Evolutionary conservation across 2,888 invertebrate species (phyloP).

Genomic region (Eumacrocentrus americanus): DNA sequence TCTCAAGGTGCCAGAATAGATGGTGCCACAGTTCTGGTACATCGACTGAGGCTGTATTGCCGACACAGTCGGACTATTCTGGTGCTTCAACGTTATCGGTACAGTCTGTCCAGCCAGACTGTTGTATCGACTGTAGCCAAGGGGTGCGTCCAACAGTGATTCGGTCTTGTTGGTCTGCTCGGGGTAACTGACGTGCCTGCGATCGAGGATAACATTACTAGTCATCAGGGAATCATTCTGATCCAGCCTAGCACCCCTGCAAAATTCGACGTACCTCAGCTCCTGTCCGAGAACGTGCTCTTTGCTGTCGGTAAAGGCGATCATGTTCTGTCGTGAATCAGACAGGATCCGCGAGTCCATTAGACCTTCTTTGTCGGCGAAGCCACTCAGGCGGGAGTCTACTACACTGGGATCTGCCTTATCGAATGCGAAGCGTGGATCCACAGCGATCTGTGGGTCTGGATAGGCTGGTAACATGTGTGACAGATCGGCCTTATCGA

Average conservation of each 20-base stretch:
- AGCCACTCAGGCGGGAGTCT: conserved; percentile 57
- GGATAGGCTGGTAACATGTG: conserved; percentile 58
- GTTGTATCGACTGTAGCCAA: conserved; percentile 52
- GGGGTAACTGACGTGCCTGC: conserved; percentile 35
- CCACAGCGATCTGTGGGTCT: conserved; percentile 49
- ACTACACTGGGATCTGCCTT: conserved; percentile 53
- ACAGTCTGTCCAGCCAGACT: conserved; percentile 58
- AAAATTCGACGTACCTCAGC: conserved; percentile 50
- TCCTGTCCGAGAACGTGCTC: conserved; percentile 50
- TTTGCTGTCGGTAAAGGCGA: conserved; percentile 56
- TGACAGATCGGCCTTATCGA: conserved; percentile 57
- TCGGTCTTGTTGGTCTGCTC: conserved; percentile 47
- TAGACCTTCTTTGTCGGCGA: conserved; percentile 57
- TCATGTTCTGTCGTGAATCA: conserved; percentile 57
- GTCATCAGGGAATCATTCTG: conserved; percentile 16
- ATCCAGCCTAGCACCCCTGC: conserved; percentile 21
- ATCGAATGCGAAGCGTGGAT: conserved; percentile 52
- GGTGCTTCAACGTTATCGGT: conserved; percentile 58
- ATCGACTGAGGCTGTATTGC: conserved; percentile 56
- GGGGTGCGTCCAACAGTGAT: conserved; percentile 51
- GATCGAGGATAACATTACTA: conserved; percentile 36
- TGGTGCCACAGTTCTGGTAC: conserved; percentile 59
- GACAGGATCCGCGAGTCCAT: conserved; percentile 58
- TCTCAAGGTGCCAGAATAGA: conserved; percentile 56
- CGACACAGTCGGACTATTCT: conserved; percentile 53